These are phyloP conservation scores for Chloromyia formosa DNA, from an alignment of 2,888 invertebrate genomes.

Conservation along the genomic window DNA sequence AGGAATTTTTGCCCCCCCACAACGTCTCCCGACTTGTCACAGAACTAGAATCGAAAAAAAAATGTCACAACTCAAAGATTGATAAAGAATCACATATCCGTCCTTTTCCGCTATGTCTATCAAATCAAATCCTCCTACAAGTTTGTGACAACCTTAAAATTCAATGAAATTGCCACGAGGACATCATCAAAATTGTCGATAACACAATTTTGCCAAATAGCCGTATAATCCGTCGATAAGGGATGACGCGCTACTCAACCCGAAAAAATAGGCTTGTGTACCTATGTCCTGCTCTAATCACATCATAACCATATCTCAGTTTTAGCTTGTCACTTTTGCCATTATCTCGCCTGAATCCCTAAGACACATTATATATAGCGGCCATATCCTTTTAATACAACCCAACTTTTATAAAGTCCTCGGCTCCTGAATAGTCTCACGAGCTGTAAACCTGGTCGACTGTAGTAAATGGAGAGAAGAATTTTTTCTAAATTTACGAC, in stretches of 20 bases:
- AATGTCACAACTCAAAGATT: too few species aligned
- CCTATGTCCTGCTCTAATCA: constrained; percentile 2
- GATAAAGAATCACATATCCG: too few species aligned
- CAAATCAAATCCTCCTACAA: too few species aligned
- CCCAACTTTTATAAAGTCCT: neutral
- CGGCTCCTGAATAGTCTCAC: neutral
- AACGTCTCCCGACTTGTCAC: too few species aligned
- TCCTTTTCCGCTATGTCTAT: too few species aligned
- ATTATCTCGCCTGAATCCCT: neutral
- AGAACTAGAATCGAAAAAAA: too few species aligned
- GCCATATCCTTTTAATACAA: neutral
- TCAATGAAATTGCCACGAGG: neutral
- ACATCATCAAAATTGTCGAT: neutral
- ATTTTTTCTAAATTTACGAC: constrained; percentile 10
- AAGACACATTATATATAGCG: neutral
- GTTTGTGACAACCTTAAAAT: neutral
- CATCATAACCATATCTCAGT: constrained; percentile 18
- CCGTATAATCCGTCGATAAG: neutral
- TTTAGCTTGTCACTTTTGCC: neutral
- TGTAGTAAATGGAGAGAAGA: neutral
- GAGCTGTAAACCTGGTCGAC: too few species aligned
- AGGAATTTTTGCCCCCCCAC: too few species aligned
- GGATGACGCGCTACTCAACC: neutral
- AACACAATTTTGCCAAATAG: neutral
- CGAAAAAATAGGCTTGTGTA: too few species aligned